These are phyloP conservation scores for Dissostichus mawsoni DNA, from an alignment of 2,113 vertebrate species.

Conservation along the genomic window DNA sequence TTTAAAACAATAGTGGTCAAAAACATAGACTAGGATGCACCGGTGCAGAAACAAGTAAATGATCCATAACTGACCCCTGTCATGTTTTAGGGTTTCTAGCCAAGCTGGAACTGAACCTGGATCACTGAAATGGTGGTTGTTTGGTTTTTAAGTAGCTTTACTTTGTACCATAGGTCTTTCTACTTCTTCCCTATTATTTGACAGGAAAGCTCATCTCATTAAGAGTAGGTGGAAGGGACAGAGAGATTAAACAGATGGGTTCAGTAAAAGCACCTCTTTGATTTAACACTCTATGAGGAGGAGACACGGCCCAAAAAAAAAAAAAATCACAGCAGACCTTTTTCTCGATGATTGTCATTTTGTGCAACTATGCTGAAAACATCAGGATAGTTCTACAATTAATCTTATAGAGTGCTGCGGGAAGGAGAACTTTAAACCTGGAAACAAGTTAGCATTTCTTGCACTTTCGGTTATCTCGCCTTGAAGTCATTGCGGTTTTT, in stretches of 20 bases:
- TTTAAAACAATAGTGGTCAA: not conserved
- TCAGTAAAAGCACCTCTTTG: slow-evolving; percentile 21
- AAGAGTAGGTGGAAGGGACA: not conserved
- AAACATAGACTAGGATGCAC: not conserved
- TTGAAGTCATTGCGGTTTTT: no score
- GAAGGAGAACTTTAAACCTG: no score
- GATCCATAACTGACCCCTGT: slow-evolving; percentile 5
- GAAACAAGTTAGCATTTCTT: no score
- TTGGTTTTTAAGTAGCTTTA: slow-evolving; percentile 1
- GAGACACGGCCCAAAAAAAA: slow-evolving; percentile 12
- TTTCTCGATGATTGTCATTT: not conserved
- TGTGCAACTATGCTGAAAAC: not conserved
- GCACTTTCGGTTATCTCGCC: no score
- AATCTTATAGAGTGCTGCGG: not conserved
- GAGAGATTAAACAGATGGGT: slow-evolving; percentile 22
- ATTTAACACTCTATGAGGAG: slow-evolving; percentile 19
- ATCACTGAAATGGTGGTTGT: not conserved
- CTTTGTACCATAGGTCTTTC: slow-evolving; percentile 3
- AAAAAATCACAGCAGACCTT: not conserved
- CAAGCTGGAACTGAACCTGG: slow-evolving; percentile 16
- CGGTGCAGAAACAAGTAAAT: slow-evolving; percentile 4
- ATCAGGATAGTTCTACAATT: not conserved
- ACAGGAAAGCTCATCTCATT: slow-evolving; percentile 24
- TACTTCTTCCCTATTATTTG: slow-evolving; percentile 25
- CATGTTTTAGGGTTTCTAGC: slow-evolving; percentile 1